Evolutionary conservation across 2,113 vertebrate species (phyloP).

Genomic region (Fulmarus glacialis): DNA sequence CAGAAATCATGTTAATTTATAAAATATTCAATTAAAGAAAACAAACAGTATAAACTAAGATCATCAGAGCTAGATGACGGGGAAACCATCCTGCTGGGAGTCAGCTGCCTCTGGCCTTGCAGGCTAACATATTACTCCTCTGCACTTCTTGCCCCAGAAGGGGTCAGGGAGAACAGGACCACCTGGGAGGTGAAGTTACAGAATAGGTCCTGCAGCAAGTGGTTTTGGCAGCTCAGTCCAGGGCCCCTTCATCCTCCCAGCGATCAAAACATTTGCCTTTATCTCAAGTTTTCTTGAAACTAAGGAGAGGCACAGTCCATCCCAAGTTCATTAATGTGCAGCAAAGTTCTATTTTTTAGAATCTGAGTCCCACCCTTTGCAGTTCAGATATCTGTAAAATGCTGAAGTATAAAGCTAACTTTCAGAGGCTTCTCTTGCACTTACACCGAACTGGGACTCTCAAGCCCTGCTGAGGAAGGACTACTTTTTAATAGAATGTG

Average conservation of each 20-base stretch:
- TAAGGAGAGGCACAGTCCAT: not conserved
- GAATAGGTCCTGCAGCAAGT: not conserved
- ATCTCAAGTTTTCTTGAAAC: not conserved
- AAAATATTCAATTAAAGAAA: slow-evolving; percentile 57
- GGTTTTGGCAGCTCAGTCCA: not conserved
- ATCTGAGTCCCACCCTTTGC: not conserved
- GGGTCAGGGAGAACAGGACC: not conserved
- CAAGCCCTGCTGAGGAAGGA: not conserved
- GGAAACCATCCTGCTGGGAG: not conserved
- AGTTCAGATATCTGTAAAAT: not conserved
- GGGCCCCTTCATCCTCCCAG: not conserved
- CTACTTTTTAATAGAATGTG: not conserved
- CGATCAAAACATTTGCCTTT: not conserved
- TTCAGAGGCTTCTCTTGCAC: not conserved
- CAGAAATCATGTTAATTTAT: slow-evolving; percentile 47
- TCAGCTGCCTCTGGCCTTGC: not conserved
- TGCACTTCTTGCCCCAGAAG: not conserved
- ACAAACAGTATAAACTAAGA: slow-evolving; percentile 49
- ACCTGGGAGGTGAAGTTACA: not conserved
- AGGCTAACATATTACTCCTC: not conserved
- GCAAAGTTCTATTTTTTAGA: not conserved
- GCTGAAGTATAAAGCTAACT: not conserved
- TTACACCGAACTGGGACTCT: not conserved
- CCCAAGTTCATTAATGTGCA: not conserved
- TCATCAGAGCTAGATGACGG: not conserved